These are phyloP conservation scores for Bettongia penicillata DNA, from an alignment of 2,113 vertebrate genomes.

Conservation along the genomic window DNA sequence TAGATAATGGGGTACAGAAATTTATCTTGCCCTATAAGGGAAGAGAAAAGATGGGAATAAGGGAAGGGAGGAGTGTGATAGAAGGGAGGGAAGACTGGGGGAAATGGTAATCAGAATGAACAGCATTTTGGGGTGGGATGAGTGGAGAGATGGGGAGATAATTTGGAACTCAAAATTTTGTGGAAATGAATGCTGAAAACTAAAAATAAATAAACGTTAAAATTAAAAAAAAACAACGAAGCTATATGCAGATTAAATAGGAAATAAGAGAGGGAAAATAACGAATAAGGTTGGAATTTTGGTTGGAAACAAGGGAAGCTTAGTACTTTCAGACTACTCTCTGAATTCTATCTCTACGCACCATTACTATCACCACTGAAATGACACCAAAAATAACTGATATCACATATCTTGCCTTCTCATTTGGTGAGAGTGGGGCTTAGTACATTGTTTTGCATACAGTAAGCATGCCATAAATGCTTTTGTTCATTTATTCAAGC, in stretches of 20 bases:
- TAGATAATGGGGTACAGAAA: too few relatives aligned
- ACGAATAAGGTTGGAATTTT: too few relatives aligned
- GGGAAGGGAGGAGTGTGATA: too few relatives aligned
- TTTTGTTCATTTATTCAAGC: neutral
- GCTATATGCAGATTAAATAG: neutral
- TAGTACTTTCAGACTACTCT: neutral
- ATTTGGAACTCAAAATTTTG: too few relatives aligned
- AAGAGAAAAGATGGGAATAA: too few relatives aligned
- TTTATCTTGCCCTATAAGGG: too few relatives aligned
- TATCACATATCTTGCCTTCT: neutral
- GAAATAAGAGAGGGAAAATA: neutral
- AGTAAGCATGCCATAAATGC: neutral
- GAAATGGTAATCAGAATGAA: too few relatives aligned
- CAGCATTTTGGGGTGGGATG: too few relatives aligned
- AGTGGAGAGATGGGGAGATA: too few relatives aligned
- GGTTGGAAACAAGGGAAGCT: neutral
- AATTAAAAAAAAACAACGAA: neutral
- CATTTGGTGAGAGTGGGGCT: neutral
- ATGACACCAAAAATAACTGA: neutral
- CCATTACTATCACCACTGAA: neutral
- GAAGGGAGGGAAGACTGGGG: too few relatives aligned
- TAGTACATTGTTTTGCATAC: neutral
- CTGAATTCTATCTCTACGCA: neutral
- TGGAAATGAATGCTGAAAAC: too few relatives aligned
- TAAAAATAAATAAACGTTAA: too few relatives aligned